Evolutionary conservation across 1,140 invertebrate genomes (phyloP), one percentile per base, ranked within the genome.

Genomic region (Conopomorpha cramerella): DNA sequence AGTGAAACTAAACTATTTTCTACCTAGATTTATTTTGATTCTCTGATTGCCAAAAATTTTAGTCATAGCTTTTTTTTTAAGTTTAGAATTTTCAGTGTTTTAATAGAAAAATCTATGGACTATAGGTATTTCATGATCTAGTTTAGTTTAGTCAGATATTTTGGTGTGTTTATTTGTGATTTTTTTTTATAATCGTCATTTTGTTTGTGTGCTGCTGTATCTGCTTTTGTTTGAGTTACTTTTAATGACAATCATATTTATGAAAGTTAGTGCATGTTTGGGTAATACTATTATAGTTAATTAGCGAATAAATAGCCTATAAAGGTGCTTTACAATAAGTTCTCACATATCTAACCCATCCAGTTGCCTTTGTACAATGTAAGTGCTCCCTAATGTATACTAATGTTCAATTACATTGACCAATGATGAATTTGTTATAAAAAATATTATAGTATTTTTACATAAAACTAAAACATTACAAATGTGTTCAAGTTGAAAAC

Each of bases 341-440:
- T 60, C 49, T 55, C 51, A 68, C 70, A 72, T 74, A 74, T 74
- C 70, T 74, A 45, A 77, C 64, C 64, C 67, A 74, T 74, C n/a
- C n/a, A 70, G 72, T 77, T 78, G 76, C 76, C 73, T 78, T 78
- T 34, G n/a, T n/a, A 23, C 19, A 23, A 23, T 23, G 19, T 23
- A 23, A 23, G 10, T 23, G n/a, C n/a, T n/a, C n/a, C n/a, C n/a
- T n/a, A n/a, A n/a, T n/a, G n/a, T n/a, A n/a, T n/a, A n/a, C n/a
- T n/a, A n/a, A n/a, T n/a, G n/a, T n/a, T n/a, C n/a, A n/a, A n/a
- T n/a, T n/a, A n/a, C n/a, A n/a, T n/a, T n/a, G n/a, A n/a, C n/a
- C n/a, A n/a, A n/a, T n/a, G n/a, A n/a, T n/a, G n/a, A n/a, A n/a
- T n/a, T n/a, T n/a, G n/a, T n/a, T n/a, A n/a, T n/a, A n/a, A n/a